phyloP scores from a whole-genome alignment of 30 jellyfish, hydroid and myxozoan species.

The Chrysaora quinquecirrha region DNA sequence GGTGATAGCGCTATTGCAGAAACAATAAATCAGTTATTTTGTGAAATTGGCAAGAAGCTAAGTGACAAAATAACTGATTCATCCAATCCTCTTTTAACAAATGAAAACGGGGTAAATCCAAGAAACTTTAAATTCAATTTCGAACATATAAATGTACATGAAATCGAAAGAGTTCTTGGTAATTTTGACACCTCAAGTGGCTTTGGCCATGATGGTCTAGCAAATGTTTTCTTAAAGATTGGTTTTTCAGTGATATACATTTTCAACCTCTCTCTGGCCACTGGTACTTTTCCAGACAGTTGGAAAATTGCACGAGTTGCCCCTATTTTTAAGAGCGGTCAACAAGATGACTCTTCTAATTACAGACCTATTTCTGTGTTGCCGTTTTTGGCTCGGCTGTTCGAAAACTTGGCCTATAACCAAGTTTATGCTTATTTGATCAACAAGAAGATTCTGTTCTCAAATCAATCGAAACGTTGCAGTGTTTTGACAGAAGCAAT shows the following conservation, averaged over 20 bases:
- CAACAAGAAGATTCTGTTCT: background rate
- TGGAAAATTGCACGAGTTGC: no score
- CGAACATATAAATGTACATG: background rate
- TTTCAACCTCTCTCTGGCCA: no score
- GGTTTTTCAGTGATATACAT: background rate
- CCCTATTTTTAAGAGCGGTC: no score
- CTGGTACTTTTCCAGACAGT: background rate
- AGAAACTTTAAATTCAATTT: background rate
- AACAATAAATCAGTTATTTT: constrained; percentile 28
- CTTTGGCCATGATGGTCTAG: constrained; percentile 40
- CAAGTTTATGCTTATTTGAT: background rate
- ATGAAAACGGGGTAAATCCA: background rate
- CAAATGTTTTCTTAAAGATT: constrained; percentile 11
- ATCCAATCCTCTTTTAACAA: constrained; percentile 25
- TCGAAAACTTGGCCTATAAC: background rate
- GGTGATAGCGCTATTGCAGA: constrained; percentile 24
- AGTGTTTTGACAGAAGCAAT: background rate
- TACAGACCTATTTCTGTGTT: no score
- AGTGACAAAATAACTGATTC: constrained; percentile 12
- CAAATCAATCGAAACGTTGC: background rate
- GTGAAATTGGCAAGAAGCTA: constrained; percentile 11
- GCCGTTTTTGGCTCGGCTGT: no score
- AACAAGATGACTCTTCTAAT: no score
- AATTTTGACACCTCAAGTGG: no score
- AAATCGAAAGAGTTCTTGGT: background rate